phyloP scores from a whole-genome alignment of 1,140 invertebrate species.

The Tetragnatha versicolor region DNA sequence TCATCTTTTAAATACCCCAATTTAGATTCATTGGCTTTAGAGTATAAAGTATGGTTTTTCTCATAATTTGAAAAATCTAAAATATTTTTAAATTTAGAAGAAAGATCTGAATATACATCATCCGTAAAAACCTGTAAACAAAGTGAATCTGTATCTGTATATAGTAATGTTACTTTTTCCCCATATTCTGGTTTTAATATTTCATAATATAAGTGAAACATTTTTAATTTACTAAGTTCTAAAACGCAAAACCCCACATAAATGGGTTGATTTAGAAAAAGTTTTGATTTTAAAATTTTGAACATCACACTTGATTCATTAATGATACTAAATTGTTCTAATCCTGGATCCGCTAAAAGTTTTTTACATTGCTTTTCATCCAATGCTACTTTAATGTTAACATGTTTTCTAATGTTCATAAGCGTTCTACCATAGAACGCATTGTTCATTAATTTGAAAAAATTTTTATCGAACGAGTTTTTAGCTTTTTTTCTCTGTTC shows the following conservation, averaged over 20 bases:
- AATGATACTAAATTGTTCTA: slow-evolving; percentile 5
- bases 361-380: not conserved
- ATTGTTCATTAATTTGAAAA: slow-evolving; percentile 66
- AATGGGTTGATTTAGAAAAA: slow-evolving; percentile 1
- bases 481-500: slow-evolving; percentile 61
- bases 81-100: not conserved
- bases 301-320: slow-evolving; percentile 2
- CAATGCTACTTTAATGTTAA: not conserved
- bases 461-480: slow-evolving; percentile 65
- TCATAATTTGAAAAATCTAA: not conserved
- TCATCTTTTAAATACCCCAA: not conserved
- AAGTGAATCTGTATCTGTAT: slow-evolving; percentile 56
- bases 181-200: slow-evolving; percentile 57
- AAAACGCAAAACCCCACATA: slow-evolving; percentile 57
- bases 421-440: slow-evolving; percentile 66
- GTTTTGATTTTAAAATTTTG: slow-evolving; percentile 17
- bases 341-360: slow-evolving; percentile 57
- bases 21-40: not conserved
- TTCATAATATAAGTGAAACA: slow-evolving; percentile 61
- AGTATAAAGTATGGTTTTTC: not conserved
- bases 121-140: slow-evolving; percentile 49
- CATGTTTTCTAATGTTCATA: slow-evolving; percentile 60
- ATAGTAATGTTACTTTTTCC: slow-evolving; percentile 53
- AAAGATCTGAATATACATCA: slow-evolving; percentile 54
- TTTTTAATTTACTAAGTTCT: slow-evolving; percentile 59